phyloP scores from a whole-genome alignment of 2,797 vertebrate genomes.

The Loris lydekkerianus region DNA sequence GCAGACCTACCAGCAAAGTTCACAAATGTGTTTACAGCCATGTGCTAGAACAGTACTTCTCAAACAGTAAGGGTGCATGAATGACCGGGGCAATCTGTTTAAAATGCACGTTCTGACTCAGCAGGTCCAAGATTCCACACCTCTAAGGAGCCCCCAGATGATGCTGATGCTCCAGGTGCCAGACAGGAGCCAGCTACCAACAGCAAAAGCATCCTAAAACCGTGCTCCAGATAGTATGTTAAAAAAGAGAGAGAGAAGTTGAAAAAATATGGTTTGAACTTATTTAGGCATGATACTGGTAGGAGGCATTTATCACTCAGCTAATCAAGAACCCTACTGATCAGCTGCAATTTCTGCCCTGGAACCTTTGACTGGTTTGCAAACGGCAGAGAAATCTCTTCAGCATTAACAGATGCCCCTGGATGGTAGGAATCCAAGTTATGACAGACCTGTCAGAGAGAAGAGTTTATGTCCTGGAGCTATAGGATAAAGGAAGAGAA shows the following conservation, averaged over 20 bases:
- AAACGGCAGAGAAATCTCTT: not conserved
- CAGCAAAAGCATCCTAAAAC: accelerated
- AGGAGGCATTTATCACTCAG: not conserved
- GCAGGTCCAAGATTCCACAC: not conserved
- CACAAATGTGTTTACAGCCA: not conserved
- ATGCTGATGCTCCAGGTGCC: not conserved
- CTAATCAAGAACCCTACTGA: not conserved
- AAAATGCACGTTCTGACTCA: not conserved
- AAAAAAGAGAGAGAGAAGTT: not conserved
- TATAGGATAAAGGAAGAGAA: conserved; percentile 56
- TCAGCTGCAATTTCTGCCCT: not conserved
- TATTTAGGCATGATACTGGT: not conserved
- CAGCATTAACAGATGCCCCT: accelerated
- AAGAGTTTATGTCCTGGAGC: conserved; percentile 57
- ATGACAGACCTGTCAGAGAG: not conserved
- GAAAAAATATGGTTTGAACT: not conserved
- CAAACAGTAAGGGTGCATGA: accelerated
- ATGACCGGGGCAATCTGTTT: not conserved
- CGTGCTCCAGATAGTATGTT: not conserved
- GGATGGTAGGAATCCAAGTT: not conserved
- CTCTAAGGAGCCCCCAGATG: not conserved
- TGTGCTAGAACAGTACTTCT: not conserved
- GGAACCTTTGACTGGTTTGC: not conserved
- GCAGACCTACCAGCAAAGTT: not conserved
- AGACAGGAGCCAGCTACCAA: not conserved